Evolutionary conservation across 2,888 invertebrate genomes (phyloP), one percentile per base, ranked within the genome.

Genomic region (Luffia ferchaultella): DNA sequence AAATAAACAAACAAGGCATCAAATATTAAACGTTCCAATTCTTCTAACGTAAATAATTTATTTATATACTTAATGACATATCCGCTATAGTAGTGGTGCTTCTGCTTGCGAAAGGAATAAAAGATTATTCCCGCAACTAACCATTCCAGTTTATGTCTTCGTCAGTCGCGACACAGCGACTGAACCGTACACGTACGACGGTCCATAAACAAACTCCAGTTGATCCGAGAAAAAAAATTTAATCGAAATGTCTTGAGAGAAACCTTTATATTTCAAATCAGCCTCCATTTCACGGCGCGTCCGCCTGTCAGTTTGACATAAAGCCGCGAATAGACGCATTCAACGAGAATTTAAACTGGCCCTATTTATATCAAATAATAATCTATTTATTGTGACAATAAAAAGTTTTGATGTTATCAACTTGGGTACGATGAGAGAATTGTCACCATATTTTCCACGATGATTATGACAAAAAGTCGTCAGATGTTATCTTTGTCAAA

Each of bases 331-430:
- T 73, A 69, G 75, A 68, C 68, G 73, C 65, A 76, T 79, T 79
- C 76, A 73, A 66, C 65, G 66, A 67, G 70, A 73, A 70, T 68
- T 70, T 73, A 68, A 73, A 76, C 79, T 74, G 75, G 72, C 70
- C 75, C 80, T 80, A 80, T 83, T 82, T 82, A 80, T 82, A 78
- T 71, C 72, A 75, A 46, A 74, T 77, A 68, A 65, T 79, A 80
- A 80, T 80, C 79, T 80, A 80, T 80, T 80, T 83, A 80, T 82
- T 82, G 80, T 79, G 69, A 77, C 69, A 75, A 76, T 77, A 77
- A 82, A 79, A 82, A 77, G 68, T 75, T 73, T 75, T 72, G 80
- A 80, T 82, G 72, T 78, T 80, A 82, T 83, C 82, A 68, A 71
- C 62, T n/a, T 66, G 60, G 62, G 62, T 60, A 62, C 75, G 77